These are phyloP conservation scores for Kuschelorhynchus macadamiae DNA, from an alignment of 2,888 invertebrate genomes.

Conservation along the genomic window DNA sequence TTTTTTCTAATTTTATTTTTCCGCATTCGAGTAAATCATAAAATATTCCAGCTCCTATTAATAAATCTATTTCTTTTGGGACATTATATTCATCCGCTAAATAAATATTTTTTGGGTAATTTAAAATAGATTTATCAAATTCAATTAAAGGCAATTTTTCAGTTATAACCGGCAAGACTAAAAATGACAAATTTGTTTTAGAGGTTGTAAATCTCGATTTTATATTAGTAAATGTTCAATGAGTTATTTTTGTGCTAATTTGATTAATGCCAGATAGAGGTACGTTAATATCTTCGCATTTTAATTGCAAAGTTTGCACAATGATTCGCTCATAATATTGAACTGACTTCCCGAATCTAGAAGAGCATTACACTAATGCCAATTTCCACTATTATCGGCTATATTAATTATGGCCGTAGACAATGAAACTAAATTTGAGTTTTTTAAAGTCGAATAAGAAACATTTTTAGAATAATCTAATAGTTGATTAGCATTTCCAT, in stretches of 20 bases:
- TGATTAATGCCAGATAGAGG: constrained; percentile 22
- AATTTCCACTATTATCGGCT: constrained; percentile 23
- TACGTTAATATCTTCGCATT: not conserved
- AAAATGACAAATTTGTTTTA: constrained; percentile 11
- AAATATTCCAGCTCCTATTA: constrained; percentile 21
- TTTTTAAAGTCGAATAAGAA: not conserved
- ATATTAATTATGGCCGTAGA: constrained; percentile 38
- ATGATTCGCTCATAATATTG: constrained; percentile 38
- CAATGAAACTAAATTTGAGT: constrained; percentile 21
- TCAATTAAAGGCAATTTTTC: constrained; percentile 21
- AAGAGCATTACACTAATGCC: constrained; percentile 27
- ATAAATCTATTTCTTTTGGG: constrained; percentile 24
- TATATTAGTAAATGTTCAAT: constrained; percentile 7
- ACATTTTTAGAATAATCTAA: too few relatives aligned
- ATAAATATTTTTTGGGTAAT: constrained; percentile 18
- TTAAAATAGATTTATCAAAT: constrained; percentile 12
- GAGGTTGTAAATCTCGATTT: constrained; percentile 27
- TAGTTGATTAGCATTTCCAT: too few relatives aligned
- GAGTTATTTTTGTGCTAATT: constrained; percentile 10
- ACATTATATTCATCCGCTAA: constrained; percentile 36
- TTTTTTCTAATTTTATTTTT: constrained; percentile 24
- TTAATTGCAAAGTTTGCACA: constrained; percentile 36
- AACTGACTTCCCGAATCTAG: constrained; percentile 43
- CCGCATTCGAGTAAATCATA: constrained; percentile 21
- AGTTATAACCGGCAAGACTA: constrained; percentile 30